Base-by-base conservation (phyloP, 2,113 vertebrate genomes). In the Baryphthengus martii region DNA sequence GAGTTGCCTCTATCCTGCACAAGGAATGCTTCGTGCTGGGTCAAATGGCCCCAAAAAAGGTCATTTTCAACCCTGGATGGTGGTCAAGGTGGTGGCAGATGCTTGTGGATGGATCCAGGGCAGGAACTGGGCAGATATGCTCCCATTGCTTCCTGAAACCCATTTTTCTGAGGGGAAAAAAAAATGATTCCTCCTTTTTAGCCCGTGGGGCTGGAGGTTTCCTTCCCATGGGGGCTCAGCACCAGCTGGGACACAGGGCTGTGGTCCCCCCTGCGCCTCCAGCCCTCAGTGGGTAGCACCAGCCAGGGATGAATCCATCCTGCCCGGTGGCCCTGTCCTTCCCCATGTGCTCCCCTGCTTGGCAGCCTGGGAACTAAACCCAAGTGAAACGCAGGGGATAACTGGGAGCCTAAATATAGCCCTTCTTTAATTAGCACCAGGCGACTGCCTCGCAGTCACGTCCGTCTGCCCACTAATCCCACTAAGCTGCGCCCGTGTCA, bases 361-460 rank as follows among this genome's bases (percentile, higher is more conserved):
- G 85, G 82, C 91, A 95, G 88, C 56, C 91, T 24, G 78, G 49
- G 20, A 73, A 65, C 91, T 91, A 85, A 88, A 96, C 87, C 87
- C 84, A 91, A 72, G 88, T 0, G 13, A 77, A 76, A 70, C 0
- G 33, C 58, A 37, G 72, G 72, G 94, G 90, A 90, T 95, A 93
- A 92, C 63, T 35, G 4, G 9, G 67, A 11, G 26, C 79, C 96
- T 91, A 96, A 93, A 95, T 86, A 90, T 80, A 88, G 75, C 88
- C 79, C 66, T n/a, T 25, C 95, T 74, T 65, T 83, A 93, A 94
- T 95, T 88, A 97, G 94, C 85, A 19, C 31, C 72, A 7, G 79
- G 88, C 68, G 72, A 90, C 83, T 6, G 95, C 92, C 90, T 56
- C 2, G 7, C 81, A 70, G 88, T 83, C 96, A 95, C 88, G 94